Conservation (phyloP, 2,797 vertebrate species). For the Ara ararauna region DNA sequence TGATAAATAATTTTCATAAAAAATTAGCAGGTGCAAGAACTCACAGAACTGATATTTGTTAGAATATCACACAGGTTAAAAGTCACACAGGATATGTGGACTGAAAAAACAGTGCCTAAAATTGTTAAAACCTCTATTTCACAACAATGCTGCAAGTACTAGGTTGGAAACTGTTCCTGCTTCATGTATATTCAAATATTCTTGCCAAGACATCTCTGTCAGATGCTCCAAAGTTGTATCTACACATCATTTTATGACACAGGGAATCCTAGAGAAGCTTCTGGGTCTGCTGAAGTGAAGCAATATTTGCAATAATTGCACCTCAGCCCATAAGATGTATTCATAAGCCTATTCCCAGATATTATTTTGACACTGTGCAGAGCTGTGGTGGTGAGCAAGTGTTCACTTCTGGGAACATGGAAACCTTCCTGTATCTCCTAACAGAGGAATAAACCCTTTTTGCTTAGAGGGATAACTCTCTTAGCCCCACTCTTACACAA, state of each 20-base stretch:
- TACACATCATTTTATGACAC: background rate
- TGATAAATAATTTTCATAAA: background rate
- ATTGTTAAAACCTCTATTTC: background rate
- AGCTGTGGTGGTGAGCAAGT: background rate
- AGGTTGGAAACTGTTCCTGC: background rate
- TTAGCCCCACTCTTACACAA: background rate
- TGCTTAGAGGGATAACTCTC: background rate
- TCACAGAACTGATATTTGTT: background rate
- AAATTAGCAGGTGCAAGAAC: background rate
- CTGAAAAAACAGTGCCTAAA: background rate
- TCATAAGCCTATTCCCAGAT: background rate
- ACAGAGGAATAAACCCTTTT: background rate
- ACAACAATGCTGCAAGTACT: background rate
- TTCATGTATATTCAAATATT: background rate
- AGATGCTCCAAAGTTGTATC: background rate
- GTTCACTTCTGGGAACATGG: background rate
- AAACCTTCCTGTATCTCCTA: background rate
- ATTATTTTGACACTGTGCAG: background rate
- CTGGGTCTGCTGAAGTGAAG: background rate
- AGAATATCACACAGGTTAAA: background rate
- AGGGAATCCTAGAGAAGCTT: background rate
- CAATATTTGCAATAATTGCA: background rate
- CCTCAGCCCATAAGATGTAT: background rate
- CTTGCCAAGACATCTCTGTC: background rate
- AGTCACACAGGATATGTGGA: background rate